Base-by-base conservation (phyloP, 2,113 vertebrate species). In the Polypterus bichir region DNA sequence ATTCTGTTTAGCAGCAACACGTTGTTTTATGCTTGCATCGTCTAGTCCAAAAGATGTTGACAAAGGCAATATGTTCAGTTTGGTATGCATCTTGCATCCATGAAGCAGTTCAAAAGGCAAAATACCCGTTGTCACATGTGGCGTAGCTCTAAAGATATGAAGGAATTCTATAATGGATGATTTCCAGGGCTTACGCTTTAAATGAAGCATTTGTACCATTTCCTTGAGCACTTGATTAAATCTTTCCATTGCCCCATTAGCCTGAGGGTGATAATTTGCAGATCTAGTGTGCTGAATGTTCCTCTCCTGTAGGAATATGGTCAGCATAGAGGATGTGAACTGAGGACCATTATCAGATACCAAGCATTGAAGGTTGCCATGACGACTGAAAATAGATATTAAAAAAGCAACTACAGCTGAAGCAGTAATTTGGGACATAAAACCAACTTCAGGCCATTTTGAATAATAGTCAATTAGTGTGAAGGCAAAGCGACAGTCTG, bases 191-290 rank as follows among this genome's bases (percentile, higher is more conserved):
- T 48, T 60, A 48, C 46, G 10, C 47, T 59, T 48, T 9, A 49
- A 49, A 3, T 64, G 9, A 44, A 49, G 48, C 10, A 57, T 45
- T 5, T 49, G 56, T 5, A 64, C 27, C 6, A 44, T 59, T n/a
- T 64, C 63, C 52, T 52, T 64, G 9, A 64, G 56, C 49, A 57
- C 48, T 10, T 49, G 56, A 49, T 64, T 64, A 9, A 46, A 64
- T 44, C 56, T 27, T 44, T 58, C 63, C 9, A 64, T n/a, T 9
- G 48, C 47, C 52, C 63, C 1, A n/a, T 59, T 63, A 9, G 62
- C 62, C 48, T 63, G 63, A 46, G 47, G 60, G 47, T 61, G 45
- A 27, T 61, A 61, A 6, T 49, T 4, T 49, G 48, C 11, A 47
- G 8, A 10, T 61, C 9, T 61, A 4, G 5, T 61, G 46, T 11